Percentiles rank a stretch among this genome's conserved stretches.
Evolutionary conservation across 2,888 invertebrate genomes (phyloP).

Genomic region (Chloromyia formosa): DNA sequence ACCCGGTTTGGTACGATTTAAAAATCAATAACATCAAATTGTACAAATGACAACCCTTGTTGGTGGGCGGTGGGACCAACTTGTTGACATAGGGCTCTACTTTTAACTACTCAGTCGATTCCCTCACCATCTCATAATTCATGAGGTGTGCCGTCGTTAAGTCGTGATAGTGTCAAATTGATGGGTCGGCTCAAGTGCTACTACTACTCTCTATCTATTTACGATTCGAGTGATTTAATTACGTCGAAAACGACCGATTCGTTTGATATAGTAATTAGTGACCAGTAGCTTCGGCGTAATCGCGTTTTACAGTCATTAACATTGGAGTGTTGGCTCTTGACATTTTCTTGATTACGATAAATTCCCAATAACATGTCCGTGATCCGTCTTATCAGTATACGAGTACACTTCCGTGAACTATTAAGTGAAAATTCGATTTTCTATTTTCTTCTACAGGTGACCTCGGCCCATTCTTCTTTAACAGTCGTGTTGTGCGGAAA

Average conservation of each 20-base stretch:
- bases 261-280: slow-evolving; percentile 24
- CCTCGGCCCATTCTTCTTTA: background rate
- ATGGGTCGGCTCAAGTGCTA: slow-evolving; percentile 2
- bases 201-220: background rate
- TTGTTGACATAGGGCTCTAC: background rate
- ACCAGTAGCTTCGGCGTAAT: background rate
- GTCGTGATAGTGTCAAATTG: slow-evolving; percentile 19
- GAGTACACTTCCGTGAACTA: background rate
- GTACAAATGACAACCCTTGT: slow-evolving; percentile 21
- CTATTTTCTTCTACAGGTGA: slow-evolving; percentile 22
- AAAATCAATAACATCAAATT: slow-evolving; percentile 31
- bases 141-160: background rate
- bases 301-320: background rate
- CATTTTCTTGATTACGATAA: background rate
- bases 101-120: background rate
- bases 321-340: background rate
- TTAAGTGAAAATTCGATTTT: slow-evolving; percentile 30
- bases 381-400: slow-evolving; percentile 15
- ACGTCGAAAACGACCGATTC: background rate
- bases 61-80: background rate
- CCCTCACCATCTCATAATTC: no score
- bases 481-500: background rate
- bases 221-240: background rate
- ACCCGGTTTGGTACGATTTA: no score
- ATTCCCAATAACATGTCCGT: background rate